Base-by-base conservation (phyloP, 2,113 vertebrate species). In the Miniopterus natalensis region DNA sequence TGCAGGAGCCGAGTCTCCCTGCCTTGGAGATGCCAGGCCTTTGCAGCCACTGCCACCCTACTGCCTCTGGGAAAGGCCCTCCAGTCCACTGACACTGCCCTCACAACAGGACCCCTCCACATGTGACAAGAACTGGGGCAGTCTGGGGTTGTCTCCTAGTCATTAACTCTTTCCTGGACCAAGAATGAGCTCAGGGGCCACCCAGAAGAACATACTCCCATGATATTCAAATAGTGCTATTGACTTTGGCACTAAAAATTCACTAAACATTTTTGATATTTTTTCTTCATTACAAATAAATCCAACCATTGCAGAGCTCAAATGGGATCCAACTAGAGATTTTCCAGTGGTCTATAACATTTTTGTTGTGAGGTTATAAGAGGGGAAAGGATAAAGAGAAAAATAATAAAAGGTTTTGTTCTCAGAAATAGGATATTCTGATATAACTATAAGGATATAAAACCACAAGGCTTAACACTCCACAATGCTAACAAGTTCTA, bases 401-500 rank as follows among this genome's bases (percentile, higher is more conserved):
- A 92, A 85, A 84, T 27, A 89, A 77, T 77, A 66, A 93, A 92
- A 79, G 23, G 18, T 71, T 90, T 71, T 17, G 8, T 93, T 79
- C 80, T 90, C 53, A 77, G 55, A 77, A 83, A 85, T 71, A 61
- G 53, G 29, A 40, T 88, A 73, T 49, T 84, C 53, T 77, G 63
- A 75, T 81, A 57, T 42, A 90, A 92, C 83, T 87, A 65, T 57
- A 92, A 92, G 25, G 18, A 61, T 20, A 88, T n/a, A 94, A 87
- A 96, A 87, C 59, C 47, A 90, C 3, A 61, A 42, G 15, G 18
- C 77, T 95, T 85, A 87, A 83, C 45, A 83, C 36, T 45, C 14
- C 21, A 42, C 57, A 45, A 83, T 25, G 57, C 66, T 70, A 91
- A 17, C 23, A 9, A 71, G 31, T 49, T 42, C 90, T 88, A 65